phyloP scores from a whole-genome alignment of 1,140 invertebrate genomes.

The Bombus vancouverensis region DNA sequence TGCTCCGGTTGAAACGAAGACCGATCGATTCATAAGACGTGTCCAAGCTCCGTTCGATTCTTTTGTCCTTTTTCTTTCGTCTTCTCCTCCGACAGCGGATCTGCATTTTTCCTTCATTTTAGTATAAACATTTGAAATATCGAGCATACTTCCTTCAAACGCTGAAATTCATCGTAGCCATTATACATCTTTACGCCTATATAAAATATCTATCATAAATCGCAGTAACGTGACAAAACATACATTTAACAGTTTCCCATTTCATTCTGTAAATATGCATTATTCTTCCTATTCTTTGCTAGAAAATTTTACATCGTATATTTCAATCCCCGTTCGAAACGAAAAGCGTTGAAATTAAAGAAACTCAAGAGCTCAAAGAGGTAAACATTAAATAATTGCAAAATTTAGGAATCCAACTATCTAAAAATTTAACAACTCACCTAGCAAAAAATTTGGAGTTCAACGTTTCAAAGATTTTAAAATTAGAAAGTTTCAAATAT shows the following conservation, averaged over 20 bases:
- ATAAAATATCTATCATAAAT: not conserved
- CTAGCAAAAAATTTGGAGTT: not conserved
- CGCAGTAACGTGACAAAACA: not conserved
- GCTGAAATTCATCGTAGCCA: not conserved
- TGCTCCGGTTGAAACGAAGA: not conserved
- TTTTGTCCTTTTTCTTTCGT: not conserved
- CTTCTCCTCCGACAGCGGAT: too few species aligned
- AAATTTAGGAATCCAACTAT: not conserved
- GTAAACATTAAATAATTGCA: not conserved
- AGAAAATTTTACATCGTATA: too few species aligned
- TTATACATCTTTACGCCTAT: not conserved
- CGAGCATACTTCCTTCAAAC: too few species aligned
- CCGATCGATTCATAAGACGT: conserved; percentile 29
- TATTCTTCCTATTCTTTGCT: too few species aligned
- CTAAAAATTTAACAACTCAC: too few species aligned
- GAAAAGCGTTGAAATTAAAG: not conserved
- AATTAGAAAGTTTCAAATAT: not conserved
- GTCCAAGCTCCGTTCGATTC: not conserved
- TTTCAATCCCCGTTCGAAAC: too few species aligned
- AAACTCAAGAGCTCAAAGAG: not conserved
- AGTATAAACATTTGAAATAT: not conserved
- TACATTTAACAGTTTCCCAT: not conserved
- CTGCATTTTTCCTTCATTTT: not conserved
- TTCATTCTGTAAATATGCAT: not conserved
- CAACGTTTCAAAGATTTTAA: not conserved